These are phyloP conservation scores for Agonopterix heracliana DNA, from an alignment of 2,888 invertebrate species.

Conservation along the genomic window DNA sequence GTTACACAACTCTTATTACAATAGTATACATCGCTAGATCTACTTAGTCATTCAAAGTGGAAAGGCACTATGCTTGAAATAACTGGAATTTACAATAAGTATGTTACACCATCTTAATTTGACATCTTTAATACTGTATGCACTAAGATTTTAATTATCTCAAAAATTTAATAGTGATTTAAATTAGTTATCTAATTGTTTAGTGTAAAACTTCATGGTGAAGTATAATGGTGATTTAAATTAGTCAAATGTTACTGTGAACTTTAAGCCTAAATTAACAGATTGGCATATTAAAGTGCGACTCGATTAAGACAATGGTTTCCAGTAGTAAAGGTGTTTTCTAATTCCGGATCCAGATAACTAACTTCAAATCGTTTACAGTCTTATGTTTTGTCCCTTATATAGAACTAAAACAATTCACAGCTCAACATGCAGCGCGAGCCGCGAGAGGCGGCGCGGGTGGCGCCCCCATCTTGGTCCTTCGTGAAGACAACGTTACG, in stretches of 20 bases:
- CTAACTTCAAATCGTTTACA: conserved; percentile 31
- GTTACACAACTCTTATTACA: conserved; percentile 30
- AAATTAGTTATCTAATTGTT: neutral
- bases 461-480: conserved; percentile 48
- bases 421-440: conserved; percentile 38
- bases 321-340: neutral
- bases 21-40: conserved; percentile 29
- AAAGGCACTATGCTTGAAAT: conserved; percentile 71
- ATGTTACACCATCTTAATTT: conserved; percentile 4
- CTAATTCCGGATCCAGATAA: neutral
- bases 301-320: conserved; percentile 8
- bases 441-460: conserved; percentile 15
- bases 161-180: conserved; percentile 1
- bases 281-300: conserved; percentile 36
- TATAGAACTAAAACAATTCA: conserved; percentile 41
- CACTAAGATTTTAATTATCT: neutral
- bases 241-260: conserved; percentile 6
- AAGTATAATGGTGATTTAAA: conserved; percentile 1
- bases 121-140: neutral
- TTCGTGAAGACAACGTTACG: conserved; percentile 43
- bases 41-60: conserved; percentile 45
- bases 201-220: neutral
- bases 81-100: conserved; percentile 22
- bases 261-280: conserved; percentile 24
- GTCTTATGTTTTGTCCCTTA: conserved; percentile 53